phyloP scores from a whole-genome alignment of 2,888 invertebrate species.

The Apotomis capreana region DNA sequence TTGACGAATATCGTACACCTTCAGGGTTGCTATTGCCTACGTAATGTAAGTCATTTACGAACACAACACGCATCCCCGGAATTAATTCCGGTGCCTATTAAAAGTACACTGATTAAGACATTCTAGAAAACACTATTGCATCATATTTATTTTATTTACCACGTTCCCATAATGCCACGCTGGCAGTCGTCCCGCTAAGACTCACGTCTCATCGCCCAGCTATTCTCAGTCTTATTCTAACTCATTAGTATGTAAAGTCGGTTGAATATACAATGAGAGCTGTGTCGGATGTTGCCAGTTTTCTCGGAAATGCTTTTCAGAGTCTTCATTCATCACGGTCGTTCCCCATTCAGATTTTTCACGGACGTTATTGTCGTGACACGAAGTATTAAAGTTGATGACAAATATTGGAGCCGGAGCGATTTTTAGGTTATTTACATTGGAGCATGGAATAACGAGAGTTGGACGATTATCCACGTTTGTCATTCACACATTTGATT shows the following conservation, averaged over 20 bases:
- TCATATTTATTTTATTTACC: slow-evolving; percentile 34
- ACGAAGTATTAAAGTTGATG: slow-evolving; percentile 24
- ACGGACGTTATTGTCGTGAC: slow-evolving; percentile 11
- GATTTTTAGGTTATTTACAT: slow-evolving; percentile 12
- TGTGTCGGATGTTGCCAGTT: slow-evolving; percentile 27
- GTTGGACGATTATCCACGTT: neutral
- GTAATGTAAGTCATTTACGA: neutral
- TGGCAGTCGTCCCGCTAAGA: slow-evolving; percentile 28
- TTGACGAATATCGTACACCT: too few relatives aligned
- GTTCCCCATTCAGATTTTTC: slow-evolving; percentile 27
- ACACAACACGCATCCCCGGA: neutral
- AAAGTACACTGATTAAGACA: neutral
- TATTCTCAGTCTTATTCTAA: neutral
- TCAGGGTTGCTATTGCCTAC: too few relatives aligned
- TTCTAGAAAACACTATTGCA: slow-evolving; percentile 35
- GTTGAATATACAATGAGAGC: neutral
- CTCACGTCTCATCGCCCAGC: neutral
- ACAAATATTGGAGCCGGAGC: slow-evolving; percentile 24
- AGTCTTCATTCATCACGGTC: slow-evolving; percentile 39
- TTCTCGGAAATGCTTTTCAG: slow-evolving; percentile 40
- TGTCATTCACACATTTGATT: slow-evolving; percentile 11
- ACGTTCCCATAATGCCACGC: slow-evolving; percentile 25
- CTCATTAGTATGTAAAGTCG: neutral
- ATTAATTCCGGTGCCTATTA: slow-evolving; percentile 19
- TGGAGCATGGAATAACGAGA: neutral